Evolutionary conservation across 2,888 invertebrate species (phyloP).

Genomic region (Drosophila niveifrons): DNA sequence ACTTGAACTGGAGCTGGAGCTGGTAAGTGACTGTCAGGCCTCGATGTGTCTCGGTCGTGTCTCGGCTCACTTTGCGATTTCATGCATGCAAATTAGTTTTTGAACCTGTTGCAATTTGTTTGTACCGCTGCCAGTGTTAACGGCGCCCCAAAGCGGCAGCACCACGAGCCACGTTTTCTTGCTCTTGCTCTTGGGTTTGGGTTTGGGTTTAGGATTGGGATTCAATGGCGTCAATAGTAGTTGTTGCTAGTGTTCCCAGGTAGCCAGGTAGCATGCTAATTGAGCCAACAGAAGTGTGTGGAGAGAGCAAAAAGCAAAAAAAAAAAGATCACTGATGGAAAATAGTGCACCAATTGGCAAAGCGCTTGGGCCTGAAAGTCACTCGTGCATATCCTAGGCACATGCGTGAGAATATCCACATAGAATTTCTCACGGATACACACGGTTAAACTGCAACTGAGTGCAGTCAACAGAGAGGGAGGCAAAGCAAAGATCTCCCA

Average conservation of each 20-base stretch:
- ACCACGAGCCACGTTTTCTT: constrained; percentile 25
- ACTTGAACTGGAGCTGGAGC: constrained; percentile 5
- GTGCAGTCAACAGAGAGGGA: not conserved
- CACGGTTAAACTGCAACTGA: constrained; percentile 21
- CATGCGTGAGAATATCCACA: constrained; percentile 84
- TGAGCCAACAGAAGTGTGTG: constrained; percentile 50
- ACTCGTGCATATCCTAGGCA: constrained; percentile 83
- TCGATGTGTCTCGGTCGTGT: constrained; percentile 72
- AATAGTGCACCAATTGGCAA: constrained; percentile 71
- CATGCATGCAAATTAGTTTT: constrained; percentile 81
- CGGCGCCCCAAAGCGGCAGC: constrained; percentile 51
- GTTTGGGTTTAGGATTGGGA: not conserved
- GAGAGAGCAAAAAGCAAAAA: constrained; percentile 7
- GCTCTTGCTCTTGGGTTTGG: constrained; percentile 7
- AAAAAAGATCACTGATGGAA: constrained; percentile 60
- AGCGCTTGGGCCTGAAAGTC: constrained; percentile 53
- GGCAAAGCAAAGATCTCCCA: not conserved
- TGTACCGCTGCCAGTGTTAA: constrained; percentile 49
- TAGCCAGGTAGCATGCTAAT: constrained; percentile 70
- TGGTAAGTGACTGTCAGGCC: constrained; percentile 53
- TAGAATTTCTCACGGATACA: constrained; percentile 74
- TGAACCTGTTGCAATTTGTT: constrained; percentile 78
- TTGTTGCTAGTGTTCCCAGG: constrained; percentile 48
- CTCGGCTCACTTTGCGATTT: constrained; percentile 65
- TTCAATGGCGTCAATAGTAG: constrained; percentile 22